Base-by-base conservation (phyloP, 2,888 invertebrate genomes). In the Criorhina ranunculi region DNA sequence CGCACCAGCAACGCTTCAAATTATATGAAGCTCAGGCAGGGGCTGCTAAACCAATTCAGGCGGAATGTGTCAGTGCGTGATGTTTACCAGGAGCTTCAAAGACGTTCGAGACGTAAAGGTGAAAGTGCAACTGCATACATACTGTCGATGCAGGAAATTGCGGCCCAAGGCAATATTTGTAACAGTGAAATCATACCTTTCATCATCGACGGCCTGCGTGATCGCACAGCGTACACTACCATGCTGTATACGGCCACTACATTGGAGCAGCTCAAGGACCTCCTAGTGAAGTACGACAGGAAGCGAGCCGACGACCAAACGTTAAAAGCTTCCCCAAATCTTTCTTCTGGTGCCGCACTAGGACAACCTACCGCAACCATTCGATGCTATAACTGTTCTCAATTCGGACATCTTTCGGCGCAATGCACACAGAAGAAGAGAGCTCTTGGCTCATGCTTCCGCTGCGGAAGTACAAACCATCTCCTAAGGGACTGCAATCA, bases 111-210 rank as follows among this genome's bases (percentile, higher is more conserved):
- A 6, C 55, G 33, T 3, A 33, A 59, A 17, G 42, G 37, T 3
- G 42, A 59, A 40, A 37, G 19, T 17, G 24, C 37, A 5, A 17
- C 24, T n/a, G 40, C 24, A 40, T 66, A 51, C 17, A 49, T 66
- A 15, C 35, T 66, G 11, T 49, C 51, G 9, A 66, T 64, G 64
- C 44, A 64, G 49, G 44, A 62, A 44, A 40, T 46, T 1, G 40
- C 62, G 3, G 2, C 42, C 11, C 42, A 62, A 15, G 46, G 29
- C n/a, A 15, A 19, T 2, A n/a, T 62, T 9, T 5, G 17, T 5
- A 53, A 67, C 8, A 24, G n/a, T 1, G 53, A 67, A 12, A 35
- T 53, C 0, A 40, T 53, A 2, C 35, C 2, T 5, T 49, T 29
- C 12, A 53, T 67, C 11, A 53, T 67, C 37, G 67, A 67, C 1